These are phyloP conservation scores for Gasterosteus aculeatus DNA, from an alignment of 2,113 vertebrate genomes.

Conservation along the genomic window DNA sequence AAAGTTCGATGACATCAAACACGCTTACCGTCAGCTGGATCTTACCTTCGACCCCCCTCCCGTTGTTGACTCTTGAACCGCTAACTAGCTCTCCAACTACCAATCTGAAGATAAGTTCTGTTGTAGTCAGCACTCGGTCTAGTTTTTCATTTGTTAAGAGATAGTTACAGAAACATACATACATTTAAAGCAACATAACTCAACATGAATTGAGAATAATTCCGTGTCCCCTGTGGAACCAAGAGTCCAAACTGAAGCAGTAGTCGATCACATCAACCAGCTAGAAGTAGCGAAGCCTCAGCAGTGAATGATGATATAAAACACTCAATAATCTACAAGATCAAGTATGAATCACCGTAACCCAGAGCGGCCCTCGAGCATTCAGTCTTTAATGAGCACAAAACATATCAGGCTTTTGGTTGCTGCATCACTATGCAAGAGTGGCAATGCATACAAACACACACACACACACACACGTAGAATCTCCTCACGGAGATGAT, in stretches of 20 bases:
- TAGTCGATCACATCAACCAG: background rate
- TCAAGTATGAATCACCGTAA: background rate
- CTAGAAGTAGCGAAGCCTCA: background rate
- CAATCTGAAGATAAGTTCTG: no score
- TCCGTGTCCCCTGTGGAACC: background rate
- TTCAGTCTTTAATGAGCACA: no score
- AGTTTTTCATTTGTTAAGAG: background rate
- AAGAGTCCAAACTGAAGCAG: background rate
- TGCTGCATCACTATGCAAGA: background rate
- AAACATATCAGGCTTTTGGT: no score
- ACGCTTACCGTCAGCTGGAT: no score
- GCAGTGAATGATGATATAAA: background rate
- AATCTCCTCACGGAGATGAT: background rate
- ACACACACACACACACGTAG: no score
- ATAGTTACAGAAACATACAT: background rate
- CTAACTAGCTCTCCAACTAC: no score
- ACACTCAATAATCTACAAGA: background rate
- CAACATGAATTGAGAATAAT: background rate
- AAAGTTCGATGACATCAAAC: no score
- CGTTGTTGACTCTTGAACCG: no score
- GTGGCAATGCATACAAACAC: background rate
- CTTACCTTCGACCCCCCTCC: no score
- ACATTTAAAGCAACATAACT: background rate
- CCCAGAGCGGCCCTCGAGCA: background rate
- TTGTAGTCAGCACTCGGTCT: background rate